A percentile compares a stretch with the other conserved stretches of the same genome.
phyloP scores from a whole-genome alignment of 2,888 invertebrate species.

The Allolobophora icterica region DNA sequence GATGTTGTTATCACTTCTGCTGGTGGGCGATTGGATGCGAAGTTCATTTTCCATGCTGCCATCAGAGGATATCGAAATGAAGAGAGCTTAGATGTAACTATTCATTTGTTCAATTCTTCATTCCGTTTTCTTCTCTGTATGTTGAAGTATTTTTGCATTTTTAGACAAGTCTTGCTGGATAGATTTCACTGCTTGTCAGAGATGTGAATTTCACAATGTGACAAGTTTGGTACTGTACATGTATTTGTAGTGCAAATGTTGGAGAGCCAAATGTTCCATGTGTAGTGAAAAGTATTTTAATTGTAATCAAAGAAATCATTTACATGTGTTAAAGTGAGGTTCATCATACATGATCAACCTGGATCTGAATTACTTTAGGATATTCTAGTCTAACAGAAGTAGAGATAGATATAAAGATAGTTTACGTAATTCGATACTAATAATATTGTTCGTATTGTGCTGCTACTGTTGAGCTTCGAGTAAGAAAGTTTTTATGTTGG shows the following conservation, averaged over 20 bases:
- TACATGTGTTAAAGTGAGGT: no score
- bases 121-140: no score
- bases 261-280: not conserved
- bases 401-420: not conserved
- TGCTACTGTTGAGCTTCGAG: no score
- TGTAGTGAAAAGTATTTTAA: not conserved
- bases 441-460: no score
- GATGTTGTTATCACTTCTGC: not conserved
- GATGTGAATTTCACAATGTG: not conserved
- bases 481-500: not conserved
- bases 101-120: not conserved
- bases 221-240: not conserved
- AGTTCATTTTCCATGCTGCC: conserved; percentile 14
- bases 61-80: conserved; percentile 19
- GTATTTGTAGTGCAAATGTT: not conserved
- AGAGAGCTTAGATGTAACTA: conserved; percentile 24
- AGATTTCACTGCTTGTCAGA: not conserved
- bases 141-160: not conserved
- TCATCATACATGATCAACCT: not conserved
- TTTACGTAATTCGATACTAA: not conserved
- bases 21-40: not conserved
- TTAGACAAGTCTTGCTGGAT: not conserved
- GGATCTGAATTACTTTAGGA: no score
- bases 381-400: not conserved
- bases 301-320: not conserved